These are phyloP conservation scores for Polymixis flavicincta DNA, from an alignment of 2,888 invertebrate genomes.

Conservation along the genomic window DNA sequence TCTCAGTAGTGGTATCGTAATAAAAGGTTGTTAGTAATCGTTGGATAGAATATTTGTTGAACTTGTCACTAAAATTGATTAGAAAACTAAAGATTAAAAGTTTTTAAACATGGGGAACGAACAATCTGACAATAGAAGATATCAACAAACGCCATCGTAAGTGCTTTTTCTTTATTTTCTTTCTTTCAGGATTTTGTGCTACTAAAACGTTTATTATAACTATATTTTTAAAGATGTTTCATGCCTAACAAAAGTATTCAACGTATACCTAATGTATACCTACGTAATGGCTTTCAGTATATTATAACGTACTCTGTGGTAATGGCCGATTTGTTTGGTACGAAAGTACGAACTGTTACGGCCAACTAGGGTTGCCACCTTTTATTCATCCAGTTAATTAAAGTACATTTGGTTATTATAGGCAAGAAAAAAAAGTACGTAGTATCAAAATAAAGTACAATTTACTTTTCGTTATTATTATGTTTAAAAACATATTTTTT, in stretches of 20 bases:
- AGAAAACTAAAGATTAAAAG: background rate
- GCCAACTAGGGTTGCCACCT: too few species aligned
- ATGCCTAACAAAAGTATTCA: background rate
- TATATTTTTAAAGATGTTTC: background rate
- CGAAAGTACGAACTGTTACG: background rate
- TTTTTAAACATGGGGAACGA: constrained; percentile 36
- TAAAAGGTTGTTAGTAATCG: background rate
- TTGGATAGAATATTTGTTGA: background rate
- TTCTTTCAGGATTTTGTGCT: background rate
- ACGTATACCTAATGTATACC: too few species aligned
- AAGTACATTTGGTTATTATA: too few species aligned
- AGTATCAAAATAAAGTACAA: too few species aligned
- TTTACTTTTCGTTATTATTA: too few species aligned
- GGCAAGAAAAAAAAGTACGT: too few species aligned
- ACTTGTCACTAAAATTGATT: background rate
- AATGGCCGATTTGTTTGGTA: background rate
- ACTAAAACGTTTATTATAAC: background rate
- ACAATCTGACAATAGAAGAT: constrained; percentile 19
- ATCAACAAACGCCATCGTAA: background rate
- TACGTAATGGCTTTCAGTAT: too few species aligned
- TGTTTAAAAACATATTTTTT: too few species aligned
- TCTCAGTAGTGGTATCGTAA: background rate
- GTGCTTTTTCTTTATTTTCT: constrained; percentile 1
- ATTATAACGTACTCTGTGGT: too few species aligned
- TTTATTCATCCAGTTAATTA: too few species aligned